These are phyloP conservation scores for Ormyrus pomaceus DNA, from an alignment of 2,888 invertebrate species.

Conservation along the genomic window DNA sequence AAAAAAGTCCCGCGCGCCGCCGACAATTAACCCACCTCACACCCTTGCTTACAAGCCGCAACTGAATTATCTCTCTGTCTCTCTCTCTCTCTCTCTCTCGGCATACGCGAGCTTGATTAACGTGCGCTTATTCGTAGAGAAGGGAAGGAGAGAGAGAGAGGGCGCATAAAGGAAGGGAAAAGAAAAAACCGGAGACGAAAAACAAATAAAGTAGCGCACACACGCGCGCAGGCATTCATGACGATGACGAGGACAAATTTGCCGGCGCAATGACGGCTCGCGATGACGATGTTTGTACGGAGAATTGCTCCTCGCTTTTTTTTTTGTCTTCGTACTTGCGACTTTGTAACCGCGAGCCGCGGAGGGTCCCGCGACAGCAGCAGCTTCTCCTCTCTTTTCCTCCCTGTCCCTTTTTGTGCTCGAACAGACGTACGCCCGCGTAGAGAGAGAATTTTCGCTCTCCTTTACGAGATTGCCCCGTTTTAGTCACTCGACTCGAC, in stretches of 20 bases:
- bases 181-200: conserved; percentile 30
- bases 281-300: conserved; percentile 55
- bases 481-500: neutral
- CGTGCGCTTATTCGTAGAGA: conserved; percentile 1
- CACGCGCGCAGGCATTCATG: conserved; percentile 20
- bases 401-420: conserved; percentile 13
- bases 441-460: conserved; percentile 4
- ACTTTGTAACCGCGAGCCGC: conserved; percentile 31
- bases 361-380: neutral
- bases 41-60: conserved; percentile 27
- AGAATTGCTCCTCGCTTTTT: conserved; percentile 42
- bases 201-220: conserved; percentile 45
- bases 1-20: conserved; percentile 12
- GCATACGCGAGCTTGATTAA: conserved; percentile 38
- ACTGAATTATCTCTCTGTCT: conserved; percentile 37
- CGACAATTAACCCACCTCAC: conserved; percentile 48
- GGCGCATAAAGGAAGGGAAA: conserved; percentile 3
- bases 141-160: neutral
- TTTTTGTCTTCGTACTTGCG: conserved; percentile 43
- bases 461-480: conserved; percentile 45
- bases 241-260: conserved; percentile 32
- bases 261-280: conserved; percentile 27
- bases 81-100: neutral
- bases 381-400: conserved; percentile 11
- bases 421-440: neutral